Percentiles rank a stretch among this genome's conserved stretches.
Evolutionary conservation across 2,113 vertebrate species (phyloP).

Genomic region (Struthidea cinerea): DNA sequence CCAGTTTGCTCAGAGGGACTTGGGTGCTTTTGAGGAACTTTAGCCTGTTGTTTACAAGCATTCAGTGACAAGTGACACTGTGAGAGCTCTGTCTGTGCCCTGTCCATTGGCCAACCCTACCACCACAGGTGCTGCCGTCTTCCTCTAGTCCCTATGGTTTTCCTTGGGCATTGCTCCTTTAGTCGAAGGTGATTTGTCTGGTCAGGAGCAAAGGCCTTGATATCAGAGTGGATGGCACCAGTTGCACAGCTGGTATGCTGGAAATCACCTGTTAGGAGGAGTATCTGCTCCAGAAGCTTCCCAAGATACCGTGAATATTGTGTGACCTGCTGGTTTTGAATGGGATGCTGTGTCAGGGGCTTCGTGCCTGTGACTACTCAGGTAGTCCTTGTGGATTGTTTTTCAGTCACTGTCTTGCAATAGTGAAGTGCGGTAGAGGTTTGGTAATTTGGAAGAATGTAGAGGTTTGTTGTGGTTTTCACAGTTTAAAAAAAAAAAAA

Average conservation of each 20-base stretch:
- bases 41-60: background rate
- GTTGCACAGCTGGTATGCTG: background rate
- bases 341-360: background rate
- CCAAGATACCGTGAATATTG: rapidly evolving
- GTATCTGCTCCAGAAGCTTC: background rate
- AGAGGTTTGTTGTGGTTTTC: background rate
- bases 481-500: background rate
- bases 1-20: background rate
- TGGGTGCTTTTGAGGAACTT: background rate
- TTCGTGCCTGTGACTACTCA: rapidly evolving
- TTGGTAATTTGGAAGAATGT: background rate
- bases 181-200: background rate
- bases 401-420: background rate
- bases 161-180: background rate
- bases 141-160: background rate
- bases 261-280: background rate
- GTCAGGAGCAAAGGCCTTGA: background rate
- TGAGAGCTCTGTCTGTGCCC: background rate
- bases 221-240: background rate
- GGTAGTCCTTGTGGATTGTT: background rate
- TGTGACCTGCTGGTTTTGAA: background rate
- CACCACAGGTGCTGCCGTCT: rapidly evolving
- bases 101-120: background rate
- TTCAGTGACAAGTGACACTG: background rate
- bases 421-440: background rate